Base-by-base conservation (phyloP, 2,797 vertebrate genomes). In the Brotula barbata region DNA sequence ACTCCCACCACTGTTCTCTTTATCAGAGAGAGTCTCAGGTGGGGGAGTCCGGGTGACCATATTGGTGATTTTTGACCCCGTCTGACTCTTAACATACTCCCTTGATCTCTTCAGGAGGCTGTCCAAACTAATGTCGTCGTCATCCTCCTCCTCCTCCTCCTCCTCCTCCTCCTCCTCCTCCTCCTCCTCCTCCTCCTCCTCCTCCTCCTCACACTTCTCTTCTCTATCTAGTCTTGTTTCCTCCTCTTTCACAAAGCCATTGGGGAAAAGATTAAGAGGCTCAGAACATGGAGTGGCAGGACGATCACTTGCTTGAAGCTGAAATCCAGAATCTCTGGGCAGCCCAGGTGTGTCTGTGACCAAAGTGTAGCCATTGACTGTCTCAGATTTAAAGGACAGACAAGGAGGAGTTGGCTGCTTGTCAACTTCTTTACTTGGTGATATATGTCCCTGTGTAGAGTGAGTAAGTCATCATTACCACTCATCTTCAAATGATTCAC, bases 81-180 rank as follows among this genome's bases (percentile, higher is more conserved):
- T 84, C 55, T 89, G 89, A 60, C 77, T 92, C 85, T 94, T 94
- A 64, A 95, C 79, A 25, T 89, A 94, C 54, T 98, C 94, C 59
- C 91, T 92, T 1, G 95, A 95, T 78, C 91, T 94, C 84, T 92
- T 96, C 45, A 97, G 87, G 66, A 98, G 92, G 72, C 93, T 96
- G 84, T 97, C 94, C 62, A 97, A 89, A 67, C 93, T 96, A 69
- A 90, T 87, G 34, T 91, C 80, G 17, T 77, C 79, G 19, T 65
- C 58, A 5, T n/a, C 47, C 31, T 71, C 72, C 11, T 40, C 60
- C 17, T 37, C 52, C 43, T 70, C 74, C 28, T 60, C 57, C 25
- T 41, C 80, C 49, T 39, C 45, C 11, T 90, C 90, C 3, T 64
- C 80, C 19, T 77, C 79, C 20, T 65, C 58, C 6, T n/a, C 47